Percentiles rank a stretch among this genome's conserved stretches.
Conservation (phyloP, 2,888 invertebrate genomes). For the Drosophila meridionalis region DNA sequence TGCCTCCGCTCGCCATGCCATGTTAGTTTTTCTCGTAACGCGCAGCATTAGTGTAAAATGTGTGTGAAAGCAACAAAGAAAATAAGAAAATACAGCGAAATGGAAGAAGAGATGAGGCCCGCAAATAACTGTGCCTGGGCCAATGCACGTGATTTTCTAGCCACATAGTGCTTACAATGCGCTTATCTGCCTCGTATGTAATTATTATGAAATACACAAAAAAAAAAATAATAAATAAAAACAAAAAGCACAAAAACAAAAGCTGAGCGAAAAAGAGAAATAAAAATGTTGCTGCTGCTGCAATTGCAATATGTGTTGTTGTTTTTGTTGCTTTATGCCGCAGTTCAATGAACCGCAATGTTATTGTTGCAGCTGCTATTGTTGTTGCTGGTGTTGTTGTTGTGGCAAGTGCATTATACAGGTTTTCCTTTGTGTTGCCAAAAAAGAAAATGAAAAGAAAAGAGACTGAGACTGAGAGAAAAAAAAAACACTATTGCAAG, state of each 20-base stretch:
- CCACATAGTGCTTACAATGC: constrained; percentile 50
- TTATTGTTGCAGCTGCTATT: constrained; percentile 27
- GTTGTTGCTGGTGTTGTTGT: constrained; percentile 26
- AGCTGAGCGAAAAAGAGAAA: constrained; percentile 12
- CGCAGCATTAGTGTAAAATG: constrained; percentile 17
- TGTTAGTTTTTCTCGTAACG: constrained; percentile 37
- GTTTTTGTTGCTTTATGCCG: constrained; percentile 36
- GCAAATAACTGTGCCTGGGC: constrained; percentile 64
- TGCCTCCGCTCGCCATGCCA: constrained; percentile 25
- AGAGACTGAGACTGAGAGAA: constrained; percentile 15
- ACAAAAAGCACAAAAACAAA: neutral
- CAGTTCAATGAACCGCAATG: constrained; percentile 66
- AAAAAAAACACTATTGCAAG: constrained; percentile 23
- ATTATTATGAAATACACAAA: constrained; percentile 71
- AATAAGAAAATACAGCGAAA: constrained; percentile 3
- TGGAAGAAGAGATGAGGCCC: constrained; percentile 40
- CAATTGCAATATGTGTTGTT: constrained; percentile 59
- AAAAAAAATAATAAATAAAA: neutral
- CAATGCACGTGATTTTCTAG: constrained; percentile 72
- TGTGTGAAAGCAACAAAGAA: constrained; percentile 9
- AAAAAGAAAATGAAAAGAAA: constrained; percentile 44
- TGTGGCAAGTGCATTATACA: constrained; percentile 75
- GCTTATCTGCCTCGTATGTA: constrained; percentile 60
- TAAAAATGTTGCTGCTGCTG: constrained; percentile 61
- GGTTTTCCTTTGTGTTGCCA: constrained; percentile 76